A percentile compares a stretch with the other conserved stretches of the same genome.
These are phyloP conservation scores for Elgaria multicarinata DNA, from an alignment of 2,113 vertebrate genomes.

Conservation along the genomic window DNA sequence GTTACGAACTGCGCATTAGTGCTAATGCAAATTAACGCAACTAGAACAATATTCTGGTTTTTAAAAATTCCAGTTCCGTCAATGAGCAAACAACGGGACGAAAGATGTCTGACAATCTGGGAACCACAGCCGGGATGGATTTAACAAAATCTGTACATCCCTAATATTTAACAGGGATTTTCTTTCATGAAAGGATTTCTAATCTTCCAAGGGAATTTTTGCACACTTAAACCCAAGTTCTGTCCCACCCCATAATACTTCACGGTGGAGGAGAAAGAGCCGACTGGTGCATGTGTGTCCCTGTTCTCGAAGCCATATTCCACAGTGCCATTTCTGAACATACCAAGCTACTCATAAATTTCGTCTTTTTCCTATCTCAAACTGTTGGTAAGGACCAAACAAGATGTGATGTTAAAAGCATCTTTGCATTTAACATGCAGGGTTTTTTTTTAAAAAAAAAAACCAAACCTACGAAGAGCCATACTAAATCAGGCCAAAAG, in stretches of 20 bases:
- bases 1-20: no score
- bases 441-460: no score
- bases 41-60: no score
- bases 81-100: no score
- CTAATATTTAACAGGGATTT: not conserved
- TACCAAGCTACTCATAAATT: not conserved
- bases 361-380: not conserved
- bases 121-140: no score
- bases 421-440: not conserved
- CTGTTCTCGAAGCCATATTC: not conserved
- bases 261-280: no score
- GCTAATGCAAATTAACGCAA: no score
- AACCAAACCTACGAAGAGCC: not conserved
- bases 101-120: no score
- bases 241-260: not conserved
- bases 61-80: no score
- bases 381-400: not conserved
- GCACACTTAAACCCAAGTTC: no score
- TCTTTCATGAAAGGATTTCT: not conserved
- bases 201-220: not conserved
- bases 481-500: no score
- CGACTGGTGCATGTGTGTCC: not conserved
- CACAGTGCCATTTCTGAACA: not conserved
- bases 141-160: no score
- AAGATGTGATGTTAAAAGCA: not conserved